A percentile compares a stretch with the other conserved stretches of the same genome.
Evolutionary conservation across 35 echinoderm and acorn worm genomes (phyloP).

Genomic region (Lytechinus variegatus): DNA sequence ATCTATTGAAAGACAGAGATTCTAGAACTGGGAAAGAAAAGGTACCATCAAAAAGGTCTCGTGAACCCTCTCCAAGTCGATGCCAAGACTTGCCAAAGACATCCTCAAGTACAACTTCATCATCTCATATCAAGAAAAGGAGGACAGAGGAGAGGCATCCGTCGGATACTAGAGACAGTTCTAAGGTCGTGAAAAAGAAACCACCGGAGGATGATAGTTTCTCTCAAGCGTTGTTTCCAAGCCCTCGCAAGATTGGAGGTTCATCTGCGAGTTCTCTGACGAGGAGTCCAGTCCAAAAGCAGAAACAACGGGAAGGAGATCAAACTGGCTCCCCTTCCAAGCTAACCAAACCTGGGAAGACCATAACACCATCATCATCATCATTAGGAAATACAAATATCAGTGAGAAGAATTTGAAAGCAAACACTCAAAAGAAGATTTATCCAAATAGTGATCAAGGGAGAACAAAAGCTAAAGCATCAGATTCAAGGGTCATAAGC

Average conservation of each 20-base stretch:
- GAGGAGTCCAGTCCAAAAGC: not conserved
- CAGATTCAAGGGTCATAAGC: not conserved
- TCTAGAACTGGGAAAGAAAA: not conserved
- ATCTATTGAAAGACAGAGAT: not conserved
- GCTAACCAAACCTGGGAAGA: not conserved
- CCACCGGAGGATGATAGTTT: not conserved
- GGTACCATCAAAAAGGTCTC: not conserved
- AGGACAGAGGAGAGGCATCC: not conserved
- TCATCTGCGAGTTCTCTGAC: not conserved
- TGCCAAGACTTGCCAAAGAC: not conserved
- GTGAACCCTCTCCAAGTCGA: not conserved
- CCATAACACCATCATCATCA: not conserved
- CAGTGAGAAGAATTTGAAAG: not conserved
- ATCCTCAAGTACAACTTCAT: not conserved
- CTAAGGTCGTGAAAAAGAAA: constrained; percentile 8
- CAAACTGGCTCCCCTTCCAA: not conserved
- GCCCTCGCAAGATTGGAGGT: not conserved
- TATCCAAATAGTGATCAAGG: not conserved
- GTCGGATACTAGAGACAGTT: not conserved
- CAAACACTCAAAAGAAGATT: not conserved
- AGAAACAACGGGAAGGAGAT: not conserved
- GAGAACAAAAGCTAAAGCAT: not conserved
- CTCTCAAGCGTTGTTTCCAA: constrained; percentile 22
- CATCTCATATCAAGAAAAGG: not conserved
- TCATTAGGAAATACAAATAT: not conserved